phyloP scores from a whole-genome alignment of 2,888 invertebrate species.

The Trissoscelio sp. region DNA sequence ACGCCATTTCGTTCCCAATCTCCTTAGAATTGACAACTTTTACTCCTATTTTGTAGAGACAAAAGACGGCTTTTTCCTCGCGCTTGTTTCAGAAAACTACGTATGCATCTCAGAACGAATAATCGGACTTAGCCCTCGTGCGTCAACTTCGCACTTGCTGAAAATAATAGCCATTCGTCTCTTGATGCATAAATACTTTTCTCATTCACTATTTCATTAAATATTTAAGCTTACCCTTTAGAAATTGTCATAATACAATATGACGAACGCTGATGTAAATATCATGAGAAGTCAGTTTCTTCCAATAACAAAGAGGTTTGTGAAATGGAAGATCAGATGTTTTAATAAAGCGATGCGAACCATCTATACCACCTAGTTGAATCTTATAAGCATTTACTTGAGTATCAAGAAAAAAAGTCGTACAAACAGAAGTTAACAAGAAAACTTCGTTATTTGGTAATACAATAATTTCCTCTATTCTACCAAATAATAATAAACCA shows the following conservation, averaged over 20 bases:
- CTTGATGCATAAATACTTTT: too few species aligned
- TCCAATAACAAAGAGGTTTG: slow-evolving; percentile 49
- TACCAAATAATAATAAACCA: slow-evolving; percentile 39
- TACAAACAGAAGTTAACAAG: slow-evolving; percentile 29
- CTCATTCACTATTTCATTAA: too few species aligned
- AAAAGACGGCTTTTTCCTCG: too few species aligned
- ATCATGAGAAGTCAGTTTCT: slow-evolving; percentile 14
- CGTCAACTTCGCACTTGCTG: too few species aligned
- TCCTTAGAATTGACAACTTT: too few species aligned
- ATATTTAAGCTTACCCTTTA: too few species aligned
- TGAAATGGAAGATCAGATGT: slow-evolving; percentile 12
- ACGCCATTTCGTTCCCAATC: too few species aligned
- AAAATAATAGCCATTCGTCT: too few species aligned
- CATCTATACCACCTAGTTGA: background rate
- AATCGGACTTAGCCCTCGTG: too few species aligned
- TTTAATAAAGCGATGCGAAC: slow-evolving; percentile 2
- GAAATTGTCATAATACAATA: background rate
- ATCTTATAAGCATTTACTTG: slow-evolving; percentile 47
- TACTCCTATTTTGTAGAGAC: too few species aligned
- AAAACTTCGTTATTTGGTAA: slow-evolving; percentile 21
- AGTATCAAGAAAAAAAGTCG: slow-evolving; percentile 36
- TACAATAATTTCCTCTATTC: slow-evolving; percentile 42
- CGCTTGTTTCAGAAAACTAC: too few species aligned
- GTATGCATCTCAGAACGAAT: too few species aligned
- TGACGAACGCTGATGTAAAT: slow-evolving; percentile 48